Evolutionary conservation across 2,797 vertebrate genomes (phyloP), one percentile per base, ranked within the genome.

Genomic region (Pagetopsis macropterus): DNA sequence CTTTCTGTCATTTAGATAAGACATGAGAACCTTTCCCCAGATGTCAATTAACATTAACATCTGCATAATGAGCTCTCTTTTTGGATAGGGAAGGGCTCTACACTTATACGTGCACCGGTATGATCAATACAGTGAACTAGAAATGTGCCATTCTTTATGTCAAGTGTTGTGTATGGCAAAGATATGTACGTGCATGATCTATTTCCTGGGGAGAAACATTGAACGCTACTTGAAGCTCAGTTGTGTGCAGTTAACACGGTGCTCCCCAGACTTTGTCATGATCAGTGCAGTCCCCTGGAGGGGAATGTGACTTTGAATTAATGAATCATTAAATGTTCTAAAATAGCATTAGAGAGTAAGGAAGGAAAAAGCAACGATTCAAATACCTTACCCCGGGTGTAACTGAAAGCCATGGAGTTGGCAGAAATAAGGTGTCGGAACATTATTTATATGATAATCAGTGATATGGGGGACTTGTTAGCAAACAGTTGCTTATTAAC

Each of bases 251-350:
- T 63, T 50, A 19, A 57, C 16, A 27, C 51, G n/a, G 51, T 9
- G n/a, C 33, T 74, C 27, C 7, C 12, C 10, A 33, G 65, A 57
- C 50, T 48, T 43, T 19, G 43, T 49, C 33, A 51, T 70, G 76
- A 80, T 71, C 62, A 56, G 16, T 58, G 59, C 33, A 31, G 49
- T 62, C 17, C 56, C 62, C 50, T 33, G 41, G 33, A 64, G 79
- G 61, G 50, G 45, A 74, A 65, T 75, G 70, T 79, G 76, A 84
- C 81, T 86, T 77, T 86, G 81, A 87, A 87, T 84, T 72, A 85
- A 87, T 75, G 67, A 84, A 70, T 81, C 41, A 67, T 75, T 81
- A 7, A 7, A 57, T 66, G 37, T 69, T 84, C 15, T 77, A 40
- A 79, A 66, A 51, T 12, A 40, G 63, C 1, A 0, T 49, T 19